Conservation (phyloP, 2,113 vertebrate genomes). For the Eulemur macaco region DNA sequence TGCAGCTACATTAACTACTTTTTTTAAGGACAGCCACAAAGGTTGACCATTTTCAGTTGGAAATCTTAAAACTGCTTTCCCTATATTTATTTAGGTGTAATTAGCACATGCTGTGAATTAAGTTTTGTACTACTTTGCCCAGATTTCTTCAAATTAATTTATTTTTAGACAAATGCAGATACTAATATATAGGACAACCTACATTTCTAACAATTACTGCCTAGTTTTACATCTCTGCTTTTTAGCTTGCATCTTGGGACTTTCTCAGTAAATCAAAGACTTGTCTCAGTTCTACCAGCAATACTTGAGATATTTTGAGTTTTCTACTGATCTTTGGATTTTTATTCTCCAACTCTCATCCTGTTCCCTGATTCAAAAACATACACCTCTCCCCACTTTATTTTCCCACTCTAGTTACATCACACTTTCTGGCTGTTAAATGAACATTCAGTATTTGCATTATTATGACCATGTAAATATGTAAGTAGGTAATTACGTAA, state of each 20-base stretch:
- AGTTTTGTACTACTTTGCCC: constrained; percentile 8
- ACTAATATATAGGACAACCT: background rate
- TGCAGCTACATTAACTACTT: background rate
- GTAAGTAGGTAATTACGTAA: background rate
- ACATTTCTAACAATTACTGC: background rate
- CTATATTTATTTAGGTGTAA: background rate
- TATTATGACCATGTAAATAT: background rate
- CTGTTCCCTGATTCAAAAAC: background rate
- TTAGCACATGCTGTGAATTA: constrained; percentile 46
- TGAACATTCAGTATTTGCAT: background rate
- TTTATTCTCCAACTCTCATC: background rate
- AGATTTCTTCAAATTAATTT: constrained; percentile 54
- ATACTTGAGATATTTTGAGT: background rate
- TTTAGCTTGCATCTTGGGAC: background rate
- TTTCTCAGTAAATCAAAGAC: constrained; percentile 1
- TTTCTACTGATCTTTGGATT: background rate
- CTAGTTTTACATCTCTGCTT: background rate
- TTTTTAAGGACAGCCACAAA: constrained; percentile 27
- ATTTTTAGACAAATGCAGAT: constrained; percentile 6
- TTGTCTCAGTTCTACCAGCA: background rate
- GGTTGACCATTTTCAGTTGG: background rate
- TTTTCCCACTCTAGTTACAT: background rate
- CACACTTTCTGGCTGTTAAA: background rate
- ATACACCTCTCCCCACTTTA: background rate
- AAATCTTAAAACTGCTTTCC: constrained; percentile 34